Base-by-base conservation (phyloP, 2,888 invertebrate genomes). In the Emmelina monodactyla region DNA sequence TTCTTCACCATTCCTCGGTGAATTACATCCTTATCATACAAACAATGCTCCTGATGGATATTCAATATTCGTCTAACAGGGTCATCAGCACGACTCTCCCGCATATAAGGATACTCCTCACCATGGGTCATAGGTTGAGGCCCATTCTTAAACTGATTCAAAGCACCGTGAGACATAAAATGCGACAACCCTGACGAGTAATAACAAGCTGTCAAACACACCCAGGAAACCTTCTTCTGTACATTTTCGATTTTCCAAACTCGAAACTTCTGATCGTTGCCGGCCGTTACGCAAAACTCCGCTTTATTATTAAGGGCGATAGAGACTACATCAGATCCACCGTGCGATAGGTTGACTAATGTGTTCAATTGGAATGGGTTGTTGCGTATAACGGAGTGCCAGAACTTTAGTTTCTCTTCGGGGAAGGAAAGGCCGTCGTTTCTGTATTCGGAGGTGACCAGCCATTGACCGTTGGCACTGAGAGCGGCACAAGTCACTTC, bases 341-440 rank as follows among this genome's bases (percentile, higher is more conserved):
- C 72, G 41, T 79, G 79, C 1, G 78, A 72, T 0, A 78, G 55
- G 25, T 71, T 73, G 1, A 75, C 75, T 35, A 71, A 72, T 0
- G 79, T 76, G 42, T 71, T 73, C 0, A 78, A 53, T 43, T 46
- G 50, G 43, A 73, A 78, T 0, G 71, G 75, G 1, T 55, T 46
- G 7, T 37, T 51, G 16, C 58, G 57, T n/a, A 41, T 40, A 22
- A 58, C 50, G 9, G 55, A 39, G 1, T 42, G 31, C 76, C 78
- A 79, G 52, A 79, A 79, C 41, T 79, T 79, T 1, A 79, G 59
- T 40, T 62, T 64, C 39, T 79, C 79, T 40, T 79, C 78, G 0
- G 78, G 72, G 42, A 70, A 76, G 22, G 51, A 59, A 25, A 58
- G 42, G n/a, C 72, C 71, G 16, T 79, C 78, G 40, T 73, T 67